Conservation (phyloP, 2,113 vertebrate species). For the Aplodontia rufa region DNA sequence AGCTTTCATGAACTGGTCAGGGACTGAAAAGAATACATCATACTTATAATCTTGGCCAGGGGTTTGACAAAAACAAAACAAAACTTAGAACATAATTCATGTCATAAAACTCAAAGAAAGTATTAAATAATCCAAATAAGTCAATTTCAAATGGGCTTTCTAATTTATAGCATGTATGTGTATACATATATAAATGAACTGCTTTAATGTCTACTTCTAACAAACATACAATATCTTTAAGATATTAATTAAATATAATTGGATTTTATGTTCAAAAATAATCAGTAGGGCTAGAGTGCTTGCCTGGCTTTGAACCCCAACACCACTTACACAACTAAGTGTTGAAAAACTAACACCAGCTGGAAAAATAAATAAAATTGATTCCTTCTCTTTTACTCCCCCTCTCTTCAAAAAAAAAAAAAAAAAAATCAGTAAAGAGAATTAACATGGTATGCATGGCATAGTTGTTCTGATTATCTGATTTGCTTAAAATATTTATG, state of each 20-base stretch:
- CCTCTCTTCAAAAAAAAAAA: no score
- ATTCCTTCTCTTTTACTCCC: no score
- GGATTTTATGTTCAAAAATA: constrained; percentile 4
- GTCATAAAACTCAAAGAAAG: background rate
- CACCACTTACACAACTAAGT: no score
- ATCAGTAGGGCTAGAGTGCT: no score
- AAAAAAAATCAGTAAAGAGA: constrained; percentile 28
- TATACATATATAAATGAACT: background rate
- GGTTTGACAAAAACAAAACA: background rate
- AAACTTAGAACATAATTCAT: background rate
- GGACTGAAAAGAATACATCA: background rate
- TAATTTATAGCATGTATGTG: background rate
- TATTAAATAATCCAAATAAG: background rate
- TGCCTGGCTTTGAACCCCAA: no score
- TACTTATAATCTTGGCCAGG: background rate
- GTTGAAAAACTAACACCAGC: no score
- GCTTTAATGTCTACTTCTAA: background rate
- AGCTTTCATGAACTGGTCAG: background rate
- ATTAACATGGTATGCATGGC: background rate
- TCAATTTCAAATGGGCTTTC: constrained; percentile 24
- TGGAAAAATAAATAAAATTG: no score
- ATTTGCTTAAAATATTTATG: background rate
- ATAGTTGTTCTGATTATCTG: background rate
- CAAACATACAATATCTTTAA: background rate
- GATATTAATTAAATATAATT: background rate